Evolutionary conservation across 2,888 invertebrate genomes (phyloP), one percentile per base, ranked within the genome.

Genomic region (Diogma glabrata): DNA sequence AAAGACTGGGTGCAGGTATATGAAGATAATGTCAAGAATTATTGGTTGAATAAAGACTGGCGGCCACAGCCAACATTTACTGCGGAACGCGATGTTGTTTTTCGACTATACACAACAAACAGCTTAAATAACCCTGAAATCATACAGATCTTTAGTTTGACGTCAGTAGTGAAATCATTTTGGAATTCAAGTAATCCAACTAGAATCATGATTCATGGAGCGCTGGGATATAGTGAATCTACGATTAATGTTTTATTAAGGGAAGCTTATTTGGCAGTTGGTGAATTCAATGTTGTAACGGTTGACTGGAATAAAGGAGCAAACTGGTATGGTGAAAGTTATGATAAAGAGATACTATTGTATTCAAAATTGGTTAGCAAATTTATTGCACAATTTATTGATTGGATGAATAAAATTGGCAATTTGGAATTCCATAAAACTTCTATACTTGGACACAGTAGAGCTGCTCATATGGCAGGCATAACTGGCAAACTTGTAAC

Each of bases 381-480:
- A 1, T 60, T 63, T 50, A 45, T 69, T 6, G 64, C 61, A 0
- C 46, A 55, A 38, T 64, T 69, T 23, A 59, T 66, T 0, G 57
- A 64, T 0, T 61, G 63, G 16, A 45, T 71, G 30, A 49, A 61
- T 1, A 51, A 55, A 1, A 49, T 55, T 0, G 56, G 57, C 0
- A 52, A 52, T 2, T 57, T 64, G 0, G 51, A 56, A 2, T 60
- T 57, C 8, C 56, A 59, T 8, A 60, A 61, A 6, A 62, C 64
- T 28, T 66, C 64, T 48, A 33, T 70, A 1, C 58, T 70, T 45
- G 71, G 71, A 0, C 71, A 71, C 43, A 69, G 69, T 5, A 53
- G 71, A 49, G 71, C 71, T 9, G 71, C 65, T 0, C 71, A 71
- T 53, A 57, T 67, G 6, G 62, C 62, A 1, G 67, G 71, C 0